phyloP scores from a whole-genome alignment of 2,113 vertebrate species.

The Heliornis fulica region DNA sequence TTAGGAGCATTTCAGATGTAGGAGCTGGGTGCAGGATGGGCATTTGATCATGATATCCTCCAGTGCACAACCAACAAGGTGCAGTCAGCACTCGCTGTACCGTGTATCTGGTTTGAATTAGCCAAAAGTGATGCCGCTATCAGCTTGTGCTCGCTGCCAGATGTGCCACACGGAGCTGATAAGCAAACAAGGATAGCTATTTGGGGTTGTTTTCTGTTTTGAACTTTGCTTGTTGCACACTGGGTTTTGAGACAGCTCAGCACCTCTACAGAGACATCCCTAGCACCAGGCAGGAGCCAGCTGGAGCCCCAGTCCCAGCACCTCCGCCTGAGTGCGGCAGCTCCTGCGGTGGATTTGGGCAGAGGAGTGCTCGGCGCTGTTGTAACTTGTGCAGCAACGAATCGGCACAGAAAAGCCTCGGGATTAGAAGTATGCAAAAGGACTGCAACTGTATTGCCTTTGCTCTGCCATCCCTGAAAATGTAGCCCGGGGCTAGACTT shows the following conservation, averaged over 20 bases:
- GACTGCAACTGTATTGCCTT: neutral
- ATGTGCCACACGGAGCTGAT: neutral
- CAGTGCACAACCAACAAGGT: rapidly evolving
- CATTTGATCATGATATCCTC: neutral
- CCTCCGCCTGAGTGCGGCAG: neutral
- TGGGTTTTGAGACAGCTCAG: neutral
- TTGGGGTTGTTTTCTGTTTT: neutral
- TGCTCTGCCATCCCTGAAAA: slow-evolving; percentile 12
- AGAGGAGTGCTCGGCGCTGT: neutral
- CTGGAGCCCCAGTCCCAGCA: neutral
- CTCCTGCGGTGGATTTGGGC: neutral
- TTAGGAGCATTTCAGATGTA: neutral
- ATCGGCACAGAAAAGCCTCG: neutral
- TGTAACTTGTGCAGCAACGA: neutral
- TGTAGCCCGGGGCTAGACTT: slow-evolving; percentile 8
- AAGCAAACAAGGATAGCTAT: neutral
- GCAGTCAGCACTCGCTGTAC: neutral
- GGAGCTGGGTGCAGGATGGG: neutral
- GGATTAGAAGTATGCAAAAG: slow-evolving; percentile 10
- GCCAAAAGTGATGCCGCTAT: rapidly evolving
- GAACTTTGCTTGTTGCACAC: neutral
- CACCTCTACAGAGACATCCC: neutral
- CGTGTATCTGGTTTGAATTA: no score
- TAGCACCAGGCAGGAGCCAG: neutral
- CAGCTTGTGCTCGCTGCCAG: neutral